Conservation (phyloP, 2,797 vertebrate genomes). For the Pseudochirops corinnae region DNA sequence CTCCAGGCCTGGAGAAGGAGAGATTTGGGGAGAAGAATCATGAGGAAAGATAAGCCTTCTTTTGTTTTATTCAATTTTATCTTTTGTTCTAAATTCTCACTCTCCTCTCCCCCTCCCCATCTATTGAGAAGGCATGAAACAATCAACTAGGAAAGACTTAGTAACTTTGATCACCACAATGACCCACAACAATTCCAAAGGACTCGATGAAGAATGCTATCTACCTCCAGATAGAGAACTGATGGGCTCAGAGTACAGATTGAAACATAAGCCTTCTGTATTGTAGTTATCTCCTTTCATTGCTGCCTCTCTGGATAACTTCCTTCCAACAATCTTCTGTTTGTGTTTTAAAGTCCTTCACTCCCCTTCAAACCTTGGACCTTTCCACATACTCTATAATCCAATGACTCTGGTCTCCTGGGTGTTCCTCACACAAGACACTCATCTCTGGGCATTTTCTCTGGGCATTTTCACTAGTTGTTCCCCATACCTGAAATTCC, state of each 20-base stretch:
- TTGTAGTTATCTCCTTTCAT: neutral
- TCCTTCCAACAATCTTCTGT: neutral
- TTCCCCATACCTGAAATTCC: neutral
- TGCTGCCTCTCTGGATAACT: neutral
- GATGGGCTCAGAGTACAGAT: neutral
- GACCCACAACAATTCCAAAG: neutral
- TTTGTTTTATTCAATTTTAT: neutral
- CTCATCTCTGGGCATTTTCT: neutral
- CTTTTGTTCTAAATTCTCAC: neutral
- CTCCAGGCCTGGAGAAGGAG: neutral
- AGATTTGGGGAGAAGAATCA: neutral
- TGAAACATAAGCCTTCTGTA: neutral
- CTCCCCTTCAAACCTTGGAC: neutral
- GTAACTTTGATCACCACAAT: neutral
- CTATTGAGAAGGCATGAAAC: neutral
- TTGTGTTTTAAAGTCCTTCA: neutral
- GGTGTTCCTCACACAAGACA: neutral
- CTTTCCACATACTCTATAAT: neutral
- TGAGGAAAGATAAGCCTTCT: neutral
- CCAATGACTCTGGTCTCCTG: neutral
- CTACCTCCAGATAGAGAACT: neutral
- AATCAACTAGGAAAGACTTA: neutral
- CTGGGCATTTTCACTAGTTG: constrained; percentile 1
- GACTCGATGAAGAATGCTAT: neutral
- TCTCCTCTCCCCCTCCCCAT: neutral